Evolutionary conservation across 1,140 invertebrate genomes (phyloP).

Genomic region (Cherax destructor): DNA sequence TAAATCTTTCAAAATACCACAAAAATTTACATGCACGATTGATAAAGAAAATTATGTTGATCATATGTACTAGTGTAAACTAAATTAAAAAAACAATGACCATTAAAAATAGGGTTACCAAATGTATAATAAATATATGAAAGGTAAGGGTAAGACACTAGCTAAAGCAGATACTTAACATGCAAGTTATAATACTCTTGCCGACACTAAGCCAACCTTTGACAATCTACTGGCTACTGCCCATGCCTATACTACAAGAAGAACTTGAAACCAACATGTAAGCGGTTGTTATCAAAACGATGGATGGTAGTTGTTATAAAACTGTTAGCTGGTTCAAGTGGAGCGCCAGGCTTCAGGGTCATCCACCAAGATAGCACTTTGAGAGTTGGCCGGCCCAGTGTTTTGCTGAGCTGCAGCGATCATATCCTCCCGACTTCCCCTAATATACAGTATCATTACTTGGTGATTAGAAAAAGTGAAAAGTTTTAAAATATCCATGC

Average conservation of each 20-base stretch:
- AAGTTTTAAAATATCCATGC: background rate
- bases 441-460: conserved; percentile 9
- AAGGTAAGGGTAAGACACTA: background rate
- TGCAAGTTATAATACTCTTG: conserved; percentile 4
- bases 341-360: conserved; percentile 86
- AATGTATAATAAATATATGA: background rate
- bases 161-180: background rate
- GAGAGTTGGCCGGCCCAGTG: conserved; percentile 81
- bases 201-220: conserved; percentile 6
- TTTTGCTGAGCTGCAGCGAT: conserved; percentile 76
- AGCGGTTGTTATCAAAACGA: conserved; percentile 37
- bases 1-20: too few relatives aligned
- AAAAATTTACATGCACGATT: too few relatives aligned
- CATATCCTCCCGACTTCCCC: conserved; percentile 83
- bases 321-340: conserved; percentile 74
- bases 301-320: conserved; percentile 38
- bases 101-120: background rate
- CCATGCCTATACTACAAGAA: conserved; percentile 5
- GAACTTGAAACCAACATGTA: conserved; percentile 13
- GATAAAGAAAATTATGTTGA: too few relatives aligned
- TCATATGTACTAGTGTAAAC: too few relatives aligned
- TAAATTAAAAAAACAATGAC: too few relatives aligned
- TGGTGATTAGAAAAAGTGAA: background rate
- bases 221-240: background rate
- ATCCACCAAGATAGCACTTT: conserved; percentile 81